phyloP scores from a whole-genome alignment of 64 coral and sea anemone genomes.

The Orbicella faveolata region DNA sequence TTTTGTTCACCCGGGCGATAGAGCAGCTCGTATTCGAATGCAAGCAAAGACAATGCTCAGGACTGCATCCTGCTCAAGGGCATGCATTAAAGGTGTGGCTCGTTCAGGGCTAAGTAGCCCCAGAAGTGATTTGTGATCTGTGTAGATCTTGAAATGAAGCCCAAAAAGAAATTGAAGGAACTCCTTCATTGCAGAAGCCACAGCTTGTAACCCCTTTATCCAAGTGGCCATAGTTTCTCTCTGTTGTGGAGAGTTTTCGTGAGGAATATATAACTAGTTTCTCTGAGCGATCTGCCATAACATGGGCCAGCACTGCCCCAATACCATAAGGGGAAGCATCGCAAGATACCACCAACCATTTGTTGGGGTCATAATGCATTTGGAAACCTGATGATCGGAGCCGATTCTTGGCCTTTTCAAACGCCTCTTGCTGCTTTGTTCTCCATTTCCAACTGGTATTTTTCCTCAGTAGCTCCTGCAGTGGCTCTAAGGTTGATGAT shows the following conservation, averaged over 20 bases:
- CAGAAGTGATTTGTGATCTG: conserved; percentile 55
- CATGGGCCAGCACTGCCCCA: conserved; percentile 33
- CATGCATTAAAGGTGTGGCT: neutral
- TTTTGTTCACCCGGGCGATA: conserved; percentile 31
- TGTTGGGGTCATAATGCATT: conserved; percentile 44
- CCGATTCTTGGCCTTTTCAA: conserved; percentile 19
- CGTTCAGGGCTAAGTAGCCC: neutral
- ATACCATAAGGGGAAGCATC: conserved; percentile 37
- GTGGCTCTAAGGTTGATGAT: neutral
- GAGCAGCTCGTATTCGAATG: conserved; percentile 35
- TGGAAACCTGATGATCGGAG: conserved; percentile 24
- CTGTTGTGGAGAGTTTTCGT: conserved; percentile 7
- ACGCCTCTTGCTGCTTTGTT: conserved; percentile 20
- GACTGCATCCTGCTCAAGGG: neutral
- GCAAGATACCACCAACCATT: conserved; percentile 29
- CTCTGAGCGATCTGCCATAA: conserved; percentile 44
- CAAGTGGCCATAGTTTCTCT: conserved; percentile 40
- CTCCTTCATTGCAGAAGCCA: neutral
- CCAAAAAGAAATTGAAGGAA: conserved; percentile 36
- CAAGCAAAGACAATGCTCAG: conserved; percentile 12
- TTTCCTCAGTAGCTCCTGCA: conserved; percentile 26
- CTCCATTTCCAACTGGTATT: neutral
- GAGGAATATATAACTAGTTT: conserved; percentile 24
- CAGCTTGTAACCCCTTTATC: neutral
- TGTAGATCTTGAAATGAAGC: conserved; percentile 30